Conservation (phyloP, 2,113 vertebrate species). For the Thamnaconus septentrionalis region DNA sequence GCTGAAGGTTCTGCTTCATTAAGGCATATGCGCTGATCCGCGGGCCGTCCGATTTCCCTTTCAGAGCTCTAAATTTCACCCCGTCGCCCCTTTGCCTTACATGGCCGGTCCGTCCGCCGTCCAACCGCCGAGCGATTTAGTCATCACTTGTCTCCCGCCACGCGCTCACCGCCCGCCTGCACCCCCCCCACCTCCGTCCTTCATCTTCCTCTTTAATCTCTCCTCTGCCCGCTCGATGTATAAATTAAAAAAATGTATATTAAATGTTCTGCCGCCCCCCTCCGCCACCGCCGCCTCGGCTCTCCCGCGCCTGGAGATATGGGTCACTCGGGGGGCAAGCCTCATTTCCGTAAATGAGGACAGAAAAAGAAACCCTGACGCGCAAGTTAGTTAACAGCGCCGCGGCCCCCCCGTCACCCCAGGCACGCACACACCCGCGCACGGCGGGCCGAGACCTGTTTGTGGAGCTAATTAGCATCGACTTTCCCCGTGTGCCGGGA, state of each 20-base stretch:
- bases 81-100: constrained; percentile 43
- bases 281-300: constrained; percentile 1
- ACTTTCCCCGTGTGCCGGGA: constrained; percentile 24
- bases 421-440: constrained; percentile 28
- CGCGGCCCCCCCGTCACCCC: constrained; percentile 40
- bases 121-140: neutral
- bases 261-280: neutral
- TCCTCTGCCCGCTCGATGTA: neutral
- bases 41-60: constrained; percentile 23
- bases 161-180: too few species aligned
- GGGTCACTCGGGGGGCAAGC: constrained; percentile 59
- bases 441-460: constrained; percentile 45
- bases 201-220: constrained; percentile 2
- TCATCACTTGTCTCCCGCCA: neutral
- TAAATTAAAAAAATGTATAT: constrained; percentile 26
- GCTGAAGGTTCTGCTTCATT: constrained; percentile 33
- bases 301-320: constrained; percentile 46
- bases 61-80: neutral
- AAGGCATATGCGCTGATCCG: constrained; percentile 27
- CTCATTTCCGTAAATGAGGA: constrained; percentile 72
- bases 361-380: constrained; percentile 66
- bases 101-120: constrained; percentile 40
- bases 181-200: neutral
- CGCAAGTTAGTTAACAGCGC: constrained; percentile 54
- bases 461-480: constrained; percentile 71